Evolutionary conservation across 2,888 invertebrate species (phyloP).

Genomic region (Caenorhabditis sp.): DNA sequence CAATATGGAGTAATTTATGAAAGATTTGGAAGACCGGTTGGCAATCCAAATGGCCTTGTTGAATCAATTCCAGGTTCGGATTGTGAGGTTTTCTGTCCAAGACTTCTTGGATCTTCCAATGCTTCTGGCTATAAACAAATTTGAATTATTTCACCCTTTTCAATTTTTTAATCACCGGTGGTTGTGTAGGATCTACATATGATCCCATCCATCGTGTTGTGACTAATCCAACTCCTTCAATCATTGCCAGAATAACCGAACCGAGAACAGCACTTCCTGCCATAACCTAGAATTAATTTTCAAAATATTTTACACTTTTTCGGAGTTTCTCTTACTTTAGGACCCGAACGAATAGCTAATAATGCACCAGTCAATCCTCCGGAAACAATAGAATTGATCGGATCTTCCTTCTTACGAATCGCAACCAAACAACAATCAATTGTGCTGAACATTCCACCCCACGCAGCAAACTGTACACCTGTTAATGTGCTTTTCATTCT

Average conservation of each 20-base stretch:
- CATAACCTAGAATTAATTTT: too few species aligned
- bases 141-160: too few species aligned
- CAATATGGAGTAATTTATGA: conserved; percentile 8
- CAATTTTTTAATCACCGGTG: conserved; percentile 33
- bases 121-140: conserved; percentile 47
- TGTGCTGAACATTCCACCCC: conserved; percentile 97
- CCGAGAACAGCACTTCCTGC: conserved; percentile 93
- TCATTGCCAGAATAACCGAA: conserved; percentile 90
- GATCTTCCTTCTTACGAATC: conserved; percentile 92
- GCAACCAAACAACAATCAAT: conserved; percentile 91
- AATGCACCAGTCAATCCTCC: conserved; percentile 96
- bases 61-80: conserved; percentile 48
- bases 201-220: conserved; percentile 82
- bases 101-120: conserved; percentile 56
- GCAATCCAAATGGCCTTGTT: conserved; percentile 49
- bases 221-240: conserved; percentile 95
- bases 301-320: too few species aligned
- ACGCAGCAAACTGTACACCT: conserved; percentile 89
- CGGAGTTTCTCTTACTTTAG: too few species aligned
- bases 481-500: conserved; percentile 65
- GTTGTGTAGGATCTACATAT: conserved; percentile 59
- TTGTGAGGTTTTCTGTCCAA: conserved; percentile 36
- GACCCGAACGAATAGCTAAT: conserved; percentile 85
- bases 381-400: conserved; percentile 79
- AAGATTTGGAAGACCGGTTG: conserved; percentile 40